Percentiles rank a stretch among this genome's conserved stretches.
These are phyloP conservation scores for Xylota segnis DNA, from an alignment of 2,888 invertebrate species.

Conservation along the genomic window DNA sequence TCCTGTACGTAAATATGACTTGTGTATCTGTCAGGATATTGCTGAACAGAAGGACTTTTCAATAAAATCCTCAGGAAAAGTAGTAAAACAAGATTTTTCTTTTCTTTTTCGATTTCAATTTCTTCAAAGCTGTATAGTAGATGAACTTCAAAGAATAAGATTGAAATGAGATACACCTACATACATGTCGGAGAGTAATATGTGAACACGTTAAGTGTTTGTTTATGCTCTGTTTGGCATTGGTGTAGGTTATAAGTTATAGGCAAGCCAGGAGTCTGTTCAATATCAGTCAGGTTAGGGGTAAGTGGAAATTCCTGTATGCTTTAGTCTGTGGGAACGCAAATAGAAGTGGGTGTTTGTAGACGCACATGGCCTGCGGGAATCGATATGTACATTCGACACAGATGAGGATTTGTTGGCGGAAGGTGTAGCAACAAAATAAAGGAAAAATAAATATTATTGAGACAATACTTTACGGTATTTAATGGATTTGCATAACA, in stretches of 20 bases:
- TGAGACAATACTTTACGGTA: neutral
- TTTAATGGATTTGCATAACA: neutral
- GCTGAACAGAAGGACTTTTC: neutral
- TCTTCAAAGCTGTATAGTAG: no score
- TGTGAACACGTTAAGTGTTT: conserved; percentile 13
- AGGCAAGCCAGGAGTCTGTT: conserved; percentile 11
- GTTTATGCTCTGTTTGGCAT: neutral
- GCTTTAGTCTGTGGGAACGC: neutral
- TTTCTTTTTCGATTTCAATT: no score
- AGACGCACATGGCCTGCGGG: neutral
- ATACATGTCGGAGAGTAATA: neutral
- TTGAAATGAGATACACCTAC: conserved; percentile 9
- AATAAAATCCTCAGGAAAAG: no score
- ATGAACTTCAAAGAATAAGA: neutral
- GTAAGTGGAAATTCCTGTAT: neutral
- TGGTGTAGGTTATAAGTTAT: conserved; percentile 3
- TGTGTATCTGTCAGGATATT: neutral
- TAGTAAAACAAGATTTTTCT: no score
- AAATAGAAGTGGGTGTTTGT: neutral
- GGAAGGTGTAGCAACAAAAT: neutral
- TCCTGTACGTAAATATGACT: neutral
- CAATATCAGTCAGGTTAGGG: neutral
- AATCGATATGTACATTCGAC: no score
- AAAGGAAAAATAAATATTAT: neutral
- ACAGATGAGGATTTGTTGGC: neutral